A percentile compares a stretch with the other conserved stretches of the same genome.
Evolutionary conservation across 2,113 vertebrate genomes (phyloP).

Genomic region (Smithornis capensis): DNA sequence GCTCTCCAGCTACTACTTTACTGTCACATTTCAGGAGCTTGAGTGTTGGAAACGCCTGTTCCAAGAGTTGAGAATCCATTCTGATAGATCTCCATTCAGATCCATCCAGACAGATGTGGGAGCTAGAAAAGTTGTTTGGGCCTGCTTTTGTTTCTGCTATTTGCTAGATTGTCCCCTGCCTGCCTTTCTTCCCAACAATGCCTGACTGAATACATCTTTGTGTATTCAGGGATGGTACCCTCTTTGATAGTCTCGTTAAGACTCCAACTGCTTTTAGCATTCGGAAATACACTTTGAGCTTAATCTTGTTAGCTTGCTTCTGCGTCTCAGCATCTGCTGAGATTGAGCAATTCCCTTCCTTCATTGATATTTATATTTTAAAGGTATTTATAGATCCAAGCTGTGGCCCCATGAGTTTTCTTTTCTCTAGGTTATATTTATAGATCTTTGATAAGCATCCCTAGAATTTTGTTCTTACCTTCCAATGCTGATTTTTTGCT

Average conservation of each 20-base stretch:
- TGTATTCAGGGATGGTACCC: neutral
- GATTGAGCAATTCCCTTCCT: neutral
- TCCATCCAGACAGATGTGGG: neutral
- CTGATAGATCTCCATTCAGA: too few species aligned
- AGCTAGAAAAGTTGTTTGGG: neutral
- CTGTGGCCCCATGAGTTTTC: neutral
- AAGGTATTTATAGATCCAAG: slow-evolving; percentile 14
- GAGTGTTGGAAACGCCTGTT: neutral
- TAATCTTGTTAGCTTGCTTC: neutral
- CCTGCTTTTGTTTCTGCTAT: neutral
- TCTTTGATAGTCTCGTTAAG: neutral
- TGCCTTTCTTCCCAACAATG: neutral
- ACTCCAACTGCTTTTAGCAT: neutral
- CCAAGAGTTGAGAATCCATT: neutral
- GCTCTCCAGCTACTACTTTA: neutral
- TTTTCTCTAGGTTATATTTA: slow-evolving; percentile 3
- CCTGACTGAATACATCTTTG: neutral
- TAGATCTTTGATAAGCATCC: neutral
- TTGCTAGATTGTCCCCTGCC: neutral
- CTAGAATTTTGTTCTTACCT: neutral
- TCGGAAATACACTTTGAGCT: neutral
- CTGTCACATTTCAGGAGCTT: neutral
- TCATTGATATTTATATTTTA: slow-evolving; percentile 30
- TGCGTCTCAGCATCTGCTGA: neutral
- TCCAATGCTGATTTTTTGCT: neutral